Evolutionary conservation across 2,888 invertebrate species (phyloP).

Genomic region (Drosophila birchii): DNA sequence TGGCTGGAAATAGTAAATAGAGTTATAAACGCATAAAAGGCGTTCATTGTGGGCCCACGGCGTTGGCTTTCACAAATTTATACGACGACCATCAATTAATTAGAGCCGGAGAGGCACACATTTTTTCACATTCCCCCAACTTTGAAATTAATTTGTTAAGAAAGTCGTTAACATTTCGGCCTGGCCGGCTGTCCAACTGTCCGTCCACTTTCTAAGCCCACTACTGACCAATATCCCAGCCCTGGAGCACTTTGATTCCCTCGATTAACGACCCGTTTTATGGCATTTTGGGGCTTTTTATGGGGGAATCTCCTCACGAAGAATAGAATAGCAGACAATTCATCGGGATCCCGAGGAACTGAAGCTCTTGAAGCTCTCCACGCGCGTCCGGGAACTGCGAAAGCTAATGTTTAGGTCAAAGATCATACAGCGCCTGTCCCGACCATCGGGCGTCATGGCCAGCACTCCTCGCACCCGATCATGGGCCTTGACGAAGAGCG

Average conservation of each 20-base stretch:
- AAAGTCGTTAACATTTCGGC: slow-evolving; percentile 66
- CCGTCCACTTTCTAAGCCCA: slow-evolving; percentile 67
- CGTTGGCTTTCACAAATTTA: slow-evolving; percentile 81
- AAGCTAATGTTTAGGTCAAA: slow-evolving; percentile 38
- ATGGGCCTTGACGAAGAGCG: slow-evolving; percentile 33
- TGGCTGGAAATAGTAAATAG: slow-evolving; percentile 70
- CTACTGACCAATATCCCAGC: slow-evolving; percentile 25
- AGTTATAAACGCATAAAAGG: slow-evolving; percentile 78
- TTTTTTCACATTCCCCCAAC: slow-evolving; percentile 67
- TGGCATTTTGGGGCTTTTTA: slow-evolving; percentile 55
- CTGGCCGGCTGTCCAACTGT: slow-evolving; percentile 31
- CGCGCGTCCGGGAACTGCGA: slow-evolving; percentile 23
- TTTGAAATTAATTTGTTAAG: slow-evolving; percentile 71
- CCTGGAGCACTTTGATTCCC: slow-evolving; percentile 36
- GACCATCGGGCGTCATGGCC: slow-evolving; percentile 26
- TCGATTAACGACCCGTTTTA: slow-evolving; percentile 65
- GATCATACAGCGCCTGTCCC: slow-evolving; percentile 37
- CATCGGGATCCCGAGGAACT: slow-evolving; percentile 3
- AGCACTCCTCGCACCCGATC: slow-evolving; percentile 50
- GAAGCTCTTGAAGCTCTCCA: slow-evolving; percentile 36
- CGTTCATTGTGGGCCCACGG: slow-evolving; percentile 67
- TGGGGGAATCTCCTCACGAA: not conserved
- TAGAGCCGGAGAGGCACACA: slow-evolving; percentile 55
- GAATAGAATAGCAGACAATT: not conserved
- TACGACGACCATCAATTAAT: slow-evolving; percentile 76